Conservation (phyloP, 1,140 invertebrate species). For the Ditylenchus dipsaci region DNA sequence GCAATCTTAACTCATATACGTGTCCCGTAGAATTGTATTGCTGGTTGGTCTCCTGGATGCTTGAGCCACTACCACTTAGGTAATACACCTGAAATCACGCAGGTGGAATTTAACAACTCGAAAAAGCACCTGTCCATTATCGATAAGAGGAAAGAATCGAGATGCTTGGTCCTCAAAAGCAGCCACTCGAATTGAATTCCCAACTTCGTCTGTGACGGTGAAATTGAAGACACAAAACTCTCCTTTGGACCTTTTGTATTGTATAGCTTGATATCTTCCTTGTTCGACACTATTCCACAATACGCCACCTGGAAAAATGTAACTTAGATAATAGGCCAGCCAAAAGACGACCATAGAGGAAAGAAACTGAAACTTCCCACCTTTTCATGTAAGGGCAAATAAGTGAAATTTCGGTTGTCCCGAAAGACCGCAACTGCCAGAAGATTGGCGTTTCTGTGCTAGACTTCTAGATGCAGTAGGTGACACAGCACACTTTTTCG, state of each 20-base stretch:
- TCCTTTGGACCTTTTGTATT: slow-evolving; percentile 77
- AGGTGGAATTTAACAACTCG: too few relatives aligned
- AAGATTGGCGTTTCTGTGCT: slow-evolving; percentile 4
- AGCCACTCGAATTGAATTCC: slow-evolving; percentile 82
- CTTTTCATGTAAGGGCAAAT: slow-evolving; percentile 50
- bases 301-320: slow-evolving; percentile 73
- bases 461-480: neutral
- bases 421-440: neutral
- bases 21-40: slow-evolving; percentile 77
- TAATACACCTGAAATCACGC: slow-evolving; percentile 72
- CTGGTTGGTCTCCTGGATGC: slow-evolving; percentile 84
- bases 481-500: neutral
- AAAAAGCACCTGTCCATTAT: slow-evolving; percentile 66
- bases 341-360: too few relatives aligned
- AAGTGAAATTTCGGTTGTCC: slow-evolving; percentile 26
- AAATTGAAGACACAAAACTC: slow-evolving; percentile 90
- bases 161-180: slow-evolving; percentile 84
- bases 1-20: slow-evolving; percentile 91
- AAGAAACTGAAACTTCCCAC: slow-evolving; percentile 14
- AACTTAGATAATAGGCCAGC: too few relatives aligned
- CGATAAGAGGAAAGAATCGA: slow-evolving; percentile 81
- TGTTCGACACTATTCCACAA: slow-evolving; percentile 83
- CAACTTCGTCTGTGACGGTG: slow-evolving; percentile 84
- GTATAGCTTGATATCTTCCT: slow-evolving; percentile 74
- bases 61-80: slow-evolving; percentile 66